Conservation (phyloP, 2,888 invertebrate genomes). For the Dilophus febrilis region DNA sequence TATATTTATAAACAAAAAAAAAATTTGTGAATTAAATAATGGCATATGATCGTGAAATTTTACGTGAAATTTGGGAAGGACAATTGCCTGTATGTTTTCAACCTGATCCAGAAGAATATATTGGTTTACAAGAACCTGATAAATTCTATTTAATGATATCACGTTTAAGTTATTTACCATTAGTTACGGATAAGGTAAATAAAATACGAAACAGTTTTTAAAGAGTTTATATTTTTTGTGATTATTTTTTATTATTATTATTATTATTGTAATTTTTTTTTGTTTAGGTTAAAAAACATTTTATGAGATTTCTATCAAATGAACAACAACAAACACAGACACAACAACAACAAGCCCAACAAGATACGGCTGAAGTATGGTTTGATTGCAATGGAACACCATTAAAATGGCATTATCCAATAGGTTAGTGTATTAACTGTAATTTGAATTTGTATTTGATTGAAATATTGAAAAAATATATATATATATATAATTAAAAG, state of each 20-base stretch:
- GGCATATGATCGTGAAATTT: constrained; percentile 90
- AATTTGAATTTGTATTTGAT: background rate
- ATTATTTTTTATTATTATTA: background rate
- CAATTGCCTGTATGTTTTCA: constrained; percentile 87
- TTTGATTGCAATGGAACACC: constrained; percentile 82
- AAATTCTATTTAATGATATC: constrained; percentile 88
- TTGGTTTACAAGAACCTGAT: constrained; percentile 77
- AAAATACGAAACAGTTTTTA: background rate
- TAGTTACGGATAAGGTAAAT: constrained; percentile 83
- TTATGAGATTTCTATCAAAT: constrained; percentile 61
- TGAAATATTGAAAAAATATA: too few relatives aligned
- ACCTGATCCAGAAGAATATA: constrained; percentile 74
- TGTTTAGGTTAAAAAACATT: constrained; percentile 68
- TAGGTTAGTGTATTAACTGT: constrained; percentile 27
- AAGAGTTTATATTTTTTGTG: too few relatives aligned
- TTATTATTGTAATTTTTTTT: constrained; percentile 1
- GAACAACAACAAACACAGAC: constrained; percentile 65
- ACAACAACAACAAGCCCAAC: too few relatives aligned
- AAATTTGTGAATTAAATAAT: too few relatives aligned
- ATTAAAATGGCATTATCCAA: constrained; percentile 75
- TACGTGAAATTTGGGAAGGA: constrained; percentile 91
- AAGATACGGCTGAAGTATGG: constrained; percentile 93
- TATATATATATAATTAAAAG: too few relatives aligned
- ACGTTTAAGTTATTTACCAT: constrained; percentile 81
- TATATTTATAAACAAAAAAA: too few relatives aligned